Base-by-base conservation (phyloP, 2,797 vertebrate genomes). In the Myripristis murdjan region DNA sequence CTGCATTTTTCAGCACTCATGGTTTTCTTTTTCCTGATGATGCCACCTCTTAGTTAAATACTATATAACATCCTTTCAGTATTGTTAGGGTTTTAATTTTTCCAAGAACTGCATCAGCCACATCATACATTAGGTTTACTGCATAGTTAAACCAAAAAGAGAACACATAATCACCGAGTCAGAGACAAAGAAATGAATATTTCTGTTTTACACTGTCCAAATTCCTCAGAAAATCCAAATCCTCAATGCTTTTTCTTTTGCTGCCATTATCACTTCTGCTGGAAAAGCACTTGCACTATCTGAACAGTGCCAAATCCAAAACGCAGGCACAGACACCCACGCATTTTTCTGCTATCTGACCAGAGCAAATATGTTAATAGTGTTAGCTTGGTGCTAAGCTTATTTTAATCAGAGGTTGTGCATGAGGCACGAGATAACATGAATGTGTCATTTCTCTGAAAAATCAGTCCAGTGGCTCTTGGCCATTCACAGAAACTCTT, bases 371-470 rank as follows among this genome's bases (percentile, higher is more conserved):
- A 39, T 39, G 22, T 41, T 48, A 53, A 58, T 57, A 37, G 62
- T 24, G 9, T 24, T 11, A 49, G 9, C 23, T 20, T 41, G 18
- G 41, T 12, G 43, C 43, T 23, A 46, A 43, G 51, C 51, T 65
- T 6, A 54, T 65, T 54, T 44, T 66, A 33, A 56, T 35, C 63
- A 56, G 47, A n/a, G 24, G 11, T 23, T 16, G 14, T 15, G 28
- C 14, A 22, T 10, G 41, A 47, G 26, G 15, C 15, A 23, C 18
- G 52, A 56, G 28, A 11, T 57, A 22, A 23, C 48, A 20, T 10
- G 15, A 11, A 37, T 4, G 16, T 14, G 35, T n/a, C 9, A 49
- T 66, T 33, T 56, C 20, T n/a, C 53, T 14, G 53, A 53, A 52
- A 15, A 51, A 31, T 7, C 39, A 43, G 6, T 12, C n/a, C 22